Evolutionary conservation across 2,797 vertebrate species (phyloP).

Genomic region (Rhinichthys osculus): DNA sequence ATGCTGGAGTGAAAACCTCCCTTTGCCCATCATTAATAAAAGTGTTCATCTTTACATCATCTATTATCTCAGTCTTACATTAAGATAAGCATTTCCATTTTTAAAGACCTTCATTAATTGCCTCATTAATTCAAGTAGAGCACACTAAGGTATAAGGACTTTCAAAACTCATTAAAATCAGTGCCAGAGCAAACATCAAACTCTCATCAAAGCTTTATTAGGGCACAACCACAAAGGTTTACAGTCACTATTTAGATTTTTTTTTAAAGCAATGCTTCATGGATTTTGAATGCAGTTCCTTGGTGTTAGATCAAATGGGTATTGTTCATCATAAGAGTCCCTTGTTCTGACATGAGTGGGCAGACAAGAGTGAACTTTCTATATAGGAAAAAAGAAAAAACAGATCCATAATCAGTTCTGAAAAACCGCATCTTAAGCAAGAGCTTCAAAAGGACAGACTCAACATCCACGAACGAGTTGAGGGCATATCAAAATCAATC

Average conservation of each 20-base stretch:
- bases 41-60: conserved; percentile 23
- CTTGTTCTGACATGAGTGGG: conserved; percentile 39
- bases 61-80: neutral
- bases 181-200: conserved; percentile 29
- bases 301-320: conserved; percentile 21
- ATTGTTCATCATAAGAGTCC: conserved; percentile 21
- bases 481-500: conserved; percentile 20
- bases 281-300: neutral
- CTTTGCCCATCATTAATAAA: neutral
- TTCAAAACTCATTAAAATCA: conserved; percentile 30
- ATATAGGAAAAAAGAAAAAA: conserved; percentile 2
- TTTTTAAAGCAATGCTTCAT: neutral
- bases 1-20: neutral
- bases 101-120: conserved; percentile 37
- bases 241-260: neutral
- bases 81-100: conserved; percentile 15
- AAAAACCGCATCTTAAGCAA: conserved; percentile 23
- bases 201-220: conserved; percentile 11
- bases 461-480: neutral
- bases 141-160: conserved; percentile 15
- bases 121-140: conserved; percentile 35
- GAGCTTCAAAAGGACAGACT: conserved; percentile 30
- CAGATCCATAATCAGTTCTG: conserved; percentile 18
- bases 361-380: conserved; percentile 10
- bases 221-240: neutral